Evolutionary conservation across 2,113 vertebrate species (phyloP).

Genomic region (Pomatorhinus ruficollis): DNA sequence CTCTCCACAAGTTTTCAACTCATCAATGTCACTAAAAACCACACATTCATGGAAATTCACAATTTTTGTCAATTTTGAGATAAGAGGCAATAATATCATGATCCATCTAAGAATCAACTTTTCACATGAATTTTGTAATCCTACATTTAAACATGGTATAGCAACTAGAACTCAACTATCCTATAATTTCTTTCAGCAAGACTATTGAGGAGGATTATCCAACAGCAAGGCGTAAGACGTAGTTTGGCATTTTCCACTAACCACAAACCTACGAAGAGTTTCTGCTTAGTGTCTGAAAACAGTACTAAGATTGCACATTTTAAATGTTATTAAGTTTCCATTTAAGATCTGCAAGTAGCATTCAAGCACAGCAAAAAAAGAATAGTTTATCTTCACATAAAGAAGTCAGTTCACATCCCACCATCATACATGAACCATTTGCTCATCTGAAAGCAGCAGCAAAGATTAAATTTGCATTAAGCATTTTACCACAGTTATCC

Average conservation of each 20-base stretch:
- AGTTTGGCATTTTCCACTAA: not conserved
- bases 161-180: not conserved
- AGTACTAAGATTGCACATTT: not conserved
- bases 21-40: not conserved
- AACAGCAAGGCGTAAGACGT: not conserved
- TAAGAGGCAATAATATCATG: not conserved
- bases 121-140: not conserved
- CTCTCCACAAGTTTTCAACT: not conserved
- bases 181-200: not conserved
- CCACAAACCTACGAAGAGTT: not conserved
- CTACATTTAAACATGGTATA: not conserved
- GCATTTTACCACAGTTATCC: not conserved
- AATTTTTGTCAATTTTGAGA: not conserved
- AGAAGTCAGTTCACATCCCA: not conserved
- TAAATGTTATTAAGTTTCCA: not conserved
- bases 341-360: not conserved
- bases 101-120: not conserved
- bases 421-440: not conserved
- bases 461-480: not conserved
- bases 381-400: not conserved
- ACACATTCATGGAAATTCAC: fast-evolving
- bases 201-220: not conserved
- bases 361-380: not conserved
- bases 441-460: not conserved
- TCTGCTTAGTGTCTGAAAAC: not conserved